Evolutionary conservation across 2,797 vertebrate genomes (phyloP), one percentile per base, ranked within the genome.

Genomic region (Pseudomugil gertrudae): DNA sequence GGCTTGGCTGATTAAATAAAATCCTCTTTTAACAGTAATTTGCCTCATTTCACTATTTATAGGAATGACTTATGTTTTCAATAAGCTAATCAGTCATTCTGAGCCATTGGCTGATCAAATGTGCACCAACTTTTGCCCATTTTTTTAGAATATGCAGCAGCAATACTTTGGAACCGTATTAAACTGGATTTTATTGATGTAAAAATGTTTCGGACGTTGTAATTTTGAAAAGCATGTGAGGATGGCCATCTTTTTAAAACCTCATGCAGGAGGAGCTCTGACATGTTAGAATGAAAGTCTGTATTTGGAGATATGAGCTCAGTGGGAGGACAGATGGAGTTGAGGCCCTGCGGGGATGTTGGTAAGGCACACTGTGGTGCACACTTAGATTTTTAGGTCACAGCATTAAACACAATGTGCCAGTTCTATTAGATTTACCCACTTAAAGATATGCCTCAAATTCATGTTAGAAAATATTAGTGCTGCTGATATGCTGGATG

Each of bases 261-360:
- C 70, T 63, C 63, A 57, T 75, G 57, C 51, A 72, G 70, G 63
- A 76, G 76, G 71, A 72, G 17, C 69, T 58, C 71, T 77, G 78
- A 85, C 81, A 78, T 78, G 68, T 84, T 77, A 51, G 52, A 86
- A 74, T 80, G 43, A 64, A 85, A 80, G 72, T 80, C 77, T 85
- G 84, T 83, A 84, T 85, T 80, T 78, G 68, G 64, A 64, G 72
- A 80, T 86, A 64, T 63, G 77, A 82, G 65, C 81, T 74, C 76
- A 76, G 82, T 80, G 59, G 65, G 81, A 74, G 76, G 69, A 89
- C 90, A 89, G 88, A 89, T 89, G 88, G 88, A 84, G 84, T 71
- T 52, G 54, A 78, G 57, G 73, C 88, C 90, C 79, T 69, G 24
- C 6, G 79, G 89, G 86, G 66, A 74, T 75, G 57, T 81, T 78